Evolutionary conservation across 1,140 invertebrate species (phyloP), one percentile per base, ranked within the genome.

Genomic region (Schlechtendalia chinensis): DNA sequence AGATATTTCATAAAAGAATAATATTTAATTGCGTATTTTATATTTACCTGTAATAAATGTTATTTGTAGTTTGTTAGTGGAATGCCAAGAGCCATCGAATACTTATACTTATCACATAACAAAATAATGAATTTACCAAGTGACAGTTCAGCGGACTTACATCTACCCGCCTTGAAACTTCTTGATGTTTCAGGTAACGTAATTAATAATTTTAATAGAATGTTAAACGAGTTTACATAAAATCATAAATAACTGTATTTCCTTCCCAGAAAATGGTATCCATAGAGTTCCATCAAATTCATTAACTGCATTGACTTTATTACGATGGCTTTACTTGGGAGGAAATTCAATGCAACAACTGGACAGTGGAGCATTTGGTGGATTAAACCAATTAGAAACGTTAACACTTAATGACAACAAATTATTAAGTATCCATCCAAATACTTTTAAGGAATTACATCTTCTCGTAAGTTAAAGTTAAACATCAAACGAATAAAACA

Each of bases 331-430:
- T 6, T 91, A 91, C 84, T 86, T 96, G 54, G 91, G 90, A n/a
- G 89, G 91, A 80, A 97, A 95, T 84, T 88, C 90, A 1, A 83
- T 95, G n/a, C 88, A 90, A 74, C 86, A 89, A 56, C 83, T 95
- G 53, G 92, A 94, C 89, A 81, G 83, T 29, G 50, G 82, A 22
- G 59, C 90, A 1, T 92, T 96, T 67, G 88, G 89, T 56, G 92
- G 92, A 29, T 86, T 94, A 59, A 85, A 86, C n/a, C 88, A 90
- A 39, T 84, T 96, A 56, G 92, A 96, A 86, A 86, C 89, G 81
- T 84, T 96, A n/a, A 91, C 94, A 83, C 83, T 95, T 3, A 89
- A 89, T 75, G 89, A 91, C n/a, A 96, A 96, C 85, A 88, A 91
- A 83, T 86, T 96, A 24, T 86, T 89, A 4, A 87, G 87, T 1